phyloP scores from a whole-genome alignment of 2,888 invertebrate species.

The Penaeus monodon region DNA sequence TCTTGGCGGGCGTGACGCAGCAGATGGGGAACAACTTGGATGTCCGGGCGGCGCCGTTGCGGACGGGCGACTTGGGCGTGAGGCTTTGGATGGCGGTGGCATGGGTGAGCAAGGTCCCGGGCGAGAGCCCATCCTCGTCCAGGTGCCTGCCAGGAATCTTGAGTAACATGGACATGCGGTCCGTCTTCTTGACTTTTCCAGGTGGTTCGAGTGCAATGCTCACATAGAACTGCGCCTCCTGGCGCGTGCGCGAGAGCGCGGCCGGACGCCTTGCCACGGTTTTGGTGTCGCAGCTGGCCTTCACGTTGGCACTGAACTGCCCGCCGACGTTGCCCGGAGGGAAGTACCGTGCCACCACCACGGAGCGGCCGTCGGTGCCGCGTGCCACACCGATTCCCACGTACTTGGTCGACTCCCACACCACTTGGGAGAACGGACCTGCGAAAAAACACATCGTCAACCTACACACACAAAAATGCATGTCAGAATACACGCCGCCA shows the following conservation, averaged over 20 bases:
- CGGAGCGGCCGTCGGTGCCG: constrained; percentile 53
- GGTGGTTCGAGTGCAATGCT: constrained; percentile 61
- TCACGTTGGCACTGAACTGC: constrained; percentile 64
- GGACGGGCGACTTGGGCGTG: constrained; percentile 22
- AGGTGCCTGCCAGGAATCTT: constrained; percentile 13
- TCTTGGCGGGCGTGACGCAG: constrained; percentile 39
- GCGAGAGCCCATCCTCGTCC: neutral
- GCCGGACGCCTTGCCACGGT: neutral
- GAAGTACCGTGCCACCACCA: constrained; percentile 64
- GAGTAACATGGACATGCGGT: neutral
- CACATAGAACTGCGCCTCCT: constrained; percentile 62
- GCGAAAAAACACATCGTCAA: neutral
- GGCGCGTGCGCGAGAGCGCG: constrained; percentile 53
- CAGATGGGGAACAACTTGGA: constrained; percentile 51
- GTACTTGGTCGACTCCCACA: constrained; percentile 55
- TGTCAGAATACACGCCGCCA: neutral
- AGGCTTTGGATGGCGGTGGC: constrained; percentile 18
- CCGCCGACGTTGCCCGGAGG: constrained; percentile 65
- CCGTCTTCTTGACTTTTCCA: constrained; percentile 24
- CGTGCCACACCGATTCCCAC: constrained; percentile 61
- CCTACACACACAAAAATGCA: neutral
- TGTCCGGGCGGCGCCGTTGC: constrained; percentile 49
- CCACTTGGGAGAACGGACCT: constrained; percentile 64
- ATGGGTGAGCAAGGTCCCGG: constrained; percentile 25
- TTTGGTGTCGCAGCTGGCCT: neutral